These are phyloP conservation scores for Luperina testacea DNA, from an alignment of 2,888 invertebrate species.

Conservation along the genomic window DNA sequence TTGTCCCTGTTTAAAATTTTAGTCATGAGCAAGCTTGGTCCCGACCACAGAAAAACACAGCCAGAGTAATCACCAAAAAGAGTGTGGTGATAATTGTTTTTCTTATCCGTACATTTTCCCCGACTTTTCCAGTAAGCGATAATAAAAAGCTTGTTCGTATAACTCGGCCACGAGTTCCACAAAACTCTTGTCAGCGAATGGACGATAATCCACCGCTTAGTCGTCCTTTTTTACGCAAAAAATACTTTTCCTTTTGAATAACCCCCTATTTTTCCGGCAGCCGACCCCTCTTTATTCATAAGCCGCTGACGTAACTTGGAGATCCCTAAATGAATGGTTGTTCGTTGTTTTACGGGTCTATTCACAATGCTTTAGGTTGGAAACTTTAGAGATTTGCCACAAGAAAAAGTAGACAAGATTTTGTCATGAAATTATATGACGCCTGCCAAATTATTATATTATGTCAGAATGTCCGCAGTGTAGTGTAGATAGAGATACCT, in stretches of 20 bases:
- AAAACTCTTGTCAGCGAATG: constrained; percentile 86
- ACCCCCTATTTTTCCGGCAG: constrained; percentile 84
- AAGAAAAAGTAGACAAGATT: constrained; percentile 78
- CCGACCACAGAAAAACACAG: constrained; percentile 59
- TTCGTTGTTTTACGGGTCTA: constrained; percentile 90
- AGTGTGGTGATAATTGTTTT: constrained; percentile 75
- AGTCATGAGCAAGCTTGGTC: constrained; percentile 62
- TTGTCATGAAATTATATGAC: constrained; percentile 77
- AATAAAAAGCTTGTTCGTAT: constrained; percentile 82
- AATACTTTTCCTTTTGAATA: constrained; percentile 87
- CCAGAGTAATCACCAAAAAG: constrained; percentile 64
- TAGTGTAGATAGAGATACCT: constrained; percentile 55
- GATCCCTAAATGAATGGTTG: constrained; percentile 89
- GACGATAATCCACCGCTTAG: constrained; percentile 87
- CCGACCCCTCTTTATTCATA: constrained; percentile 88
- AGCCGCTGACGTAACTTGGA: constrained; percentile 88
- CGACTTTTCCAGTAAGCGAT: constrained; percentile 75
- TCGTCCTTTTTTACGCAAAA: constrained; percentile 83
- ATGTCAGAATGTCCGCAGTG: constrained; percentile 65
- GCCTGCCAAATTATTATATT: constrained; percentile 76
- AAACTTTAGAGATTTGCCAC: constrained; percentile 86
- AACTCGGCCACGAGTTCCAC: constrained; percentile 80
- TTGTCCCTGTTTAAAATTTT: constrained; percentile 71
- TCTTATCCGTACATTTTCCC: constrained; percentile 73
- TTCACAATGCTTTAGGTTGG: constrained; percentile 87